phyloP scores from a whole-genome alignment of 1,140 invertebrate species.

The Atta colombica region DNA sequence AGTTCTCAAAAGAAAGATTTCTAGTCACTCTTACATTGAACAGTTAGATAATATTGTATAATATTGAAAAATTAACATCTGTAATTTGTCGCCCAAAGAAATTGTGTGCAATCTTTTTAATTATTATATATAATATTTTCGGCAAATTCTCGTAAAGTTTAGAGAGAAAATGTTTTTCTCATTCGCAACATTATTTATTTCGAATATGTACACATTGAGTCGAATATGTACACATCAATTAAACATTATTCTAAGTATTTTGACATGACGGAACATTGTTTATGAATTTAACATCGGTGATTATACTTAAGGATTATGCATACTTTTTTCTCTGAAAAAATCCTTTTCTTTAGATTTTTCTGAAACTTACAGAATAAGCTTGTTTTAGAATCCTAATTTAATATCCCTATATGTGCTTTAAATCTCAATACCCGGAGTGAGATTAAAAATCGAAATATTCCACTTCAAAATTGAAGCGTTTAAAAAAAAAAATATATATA shows the following conservation, averaged over 20 bases:
- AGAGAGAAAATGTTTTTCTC: background rate
- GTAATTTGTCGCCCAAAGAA: background rate
- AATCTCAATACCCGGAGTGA: no score
- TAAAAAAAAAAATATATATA: no score
- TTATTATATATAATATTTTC: background rate
- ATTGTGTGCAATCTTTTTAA: background rate
- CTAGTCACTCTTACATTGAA: background rate
- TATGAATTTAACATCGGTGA: background rate
- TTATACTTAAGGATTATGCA: background rate
- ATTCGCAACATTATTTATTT: constrained; percentile 2
- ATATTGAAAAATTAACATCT: background rate
- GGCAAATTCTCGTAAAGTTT: background rate
- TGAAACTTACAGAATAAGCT: no score
- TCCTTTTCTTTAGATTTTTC: background rate
- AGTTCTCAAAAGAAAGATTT: background rate
- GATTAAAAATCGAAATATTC: no score
- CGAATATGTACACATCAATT: background rate
- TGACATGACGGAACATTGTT: background rate
- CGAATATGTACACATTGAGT: background rate
- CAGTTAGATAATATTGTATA: background rate
- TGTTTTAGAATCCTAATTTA: no score
- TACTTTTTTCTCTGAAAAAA: no score
- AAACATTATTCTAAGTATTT: background rate
- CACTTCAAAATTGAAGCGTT: no score
- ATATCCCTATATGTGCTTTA: no score